A percentile compares a stretch with the other conserved stretches of the same genome.
Evolutionary conservation across 2,797 vertebrate genomes (phyloP).

Genomic region (Psittacula derbiana): DNA sequence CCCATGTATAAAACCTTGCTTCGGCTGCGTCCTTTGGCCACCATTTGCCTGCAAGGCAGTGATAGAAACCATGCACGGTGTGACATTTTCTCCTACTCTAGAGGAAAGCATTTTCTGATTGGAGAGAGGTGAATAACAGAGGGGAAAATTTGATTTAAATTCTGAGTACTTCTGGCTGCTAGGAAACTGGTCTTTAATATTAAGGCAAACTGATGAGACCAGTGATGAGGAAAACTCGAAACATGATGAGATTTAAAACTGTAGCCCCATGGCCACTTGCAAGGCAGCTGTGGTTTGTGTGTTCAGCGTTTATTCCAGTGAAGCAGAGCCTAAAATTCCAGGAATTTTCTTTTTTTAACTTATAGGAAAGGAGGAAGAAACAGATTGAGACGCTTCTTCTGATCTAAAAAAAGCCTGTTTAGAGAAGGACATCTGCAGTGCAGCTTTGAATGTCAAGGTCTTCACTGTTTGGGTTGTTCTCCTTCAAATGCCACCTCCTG

Average conservation of each 20-base stretch:
- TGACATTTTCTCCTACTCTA: background rate
- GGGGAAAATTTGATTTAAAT: background rate
- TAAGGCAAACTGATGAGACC: background rate
- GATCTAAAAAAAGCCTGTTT: slow-evolving; percentile 9
- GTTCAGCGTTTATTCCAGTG: background rate
- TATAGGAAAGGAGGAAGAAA: slow-evolving; percentile 19
- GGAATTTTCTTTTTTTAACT: background rate
- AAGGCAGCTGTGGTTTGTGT: background rate
- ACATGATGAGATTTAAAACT: background rate
- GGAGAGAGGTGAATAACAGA: background rate
- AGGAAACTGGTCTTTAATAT: background rate
- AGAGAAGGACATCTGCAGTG: slow-evolving; percentile 20
- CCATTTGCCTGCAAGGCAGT: rapidly evolving
- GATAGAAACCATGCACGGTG: rapidly evolving
- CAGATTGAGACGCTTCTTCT: background rate
- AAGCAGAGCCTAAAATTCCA: background rate
- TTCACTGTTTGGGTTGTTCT: background rate
- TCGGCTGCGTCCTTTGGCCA: background rate
- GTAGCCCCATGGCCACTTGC: background rate
- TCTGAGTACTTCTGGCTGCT: background rate
- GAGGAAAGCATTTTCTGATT: background rate
- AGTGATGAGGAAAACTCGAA: background rate
- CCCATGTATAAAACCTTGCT: background rate
- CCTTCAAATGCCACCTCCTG: background rate
- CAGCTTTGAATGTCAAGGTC: background rate